phyloP scores from a whole-genome alignment of 2,888 invertebrate species.

The Caenorhabditis becei region DNA sequence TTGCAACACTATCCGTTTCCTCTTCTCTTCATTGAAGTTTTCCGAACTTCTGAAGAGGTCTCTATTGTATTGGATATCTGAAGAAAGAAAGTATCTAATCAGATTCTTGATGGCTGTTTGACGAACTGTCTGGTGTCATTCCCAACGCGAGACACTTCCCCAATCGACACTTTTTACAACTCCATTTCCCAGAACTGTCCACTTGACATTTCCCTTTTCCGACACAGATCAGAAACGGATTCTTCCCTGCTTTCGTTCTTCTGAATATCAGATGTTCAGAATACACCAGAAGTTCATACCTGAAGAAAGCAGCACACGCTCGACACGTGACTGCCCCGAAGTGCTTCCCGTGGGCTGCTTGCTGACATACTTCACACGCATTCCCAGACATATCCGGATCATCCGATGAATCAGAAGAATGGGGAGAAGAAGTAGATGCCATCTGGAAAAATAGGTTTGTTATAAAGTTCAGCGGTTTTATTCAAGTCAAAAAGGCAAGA shows the following conservation, averaged over 20 bases:
- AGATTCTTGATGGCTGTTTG: neutral
- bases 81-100: neutral
- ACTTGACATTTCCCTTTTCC: neutral
- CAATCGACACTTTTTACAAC: slow-evolving; percentile 20
- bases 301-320: slow-evolving; percentile 43
- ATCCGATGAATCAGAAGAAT: neutral
- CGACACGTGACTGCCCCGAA: slow-evolving; percentile 40
- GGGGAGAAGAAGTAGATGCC: neutral
- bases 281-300: neutral
- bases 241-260: neutral
- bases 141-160: neutral
- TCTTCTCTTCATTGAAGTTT: neutral
- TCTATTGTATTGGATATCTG: slow-evolving; percentile 12
- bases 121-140: slow-evolving; percentile 27
- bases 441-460: neutral
- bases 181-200: neutral
- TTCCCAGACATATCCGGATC: neutral
- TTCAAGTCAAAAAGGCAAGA: neutral
- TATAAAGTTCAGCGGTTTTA: too few species aligned
- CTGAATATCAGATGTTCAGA: neutral
- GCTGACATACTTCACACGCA: slow-evolving; percentile 32
- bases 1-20: neutral
- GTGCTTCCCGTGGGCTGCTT: slow-evolving; percentile 44
- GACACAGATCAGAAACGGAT: neutral
- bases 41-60: slow-evolving; percentile 4